Evolutionary conservation across 1,140 invertebrate genomes (phyloP), one percentile per base, ranked within the genome.

Genomic region (Neomicropteryx cornuta): DNA sequence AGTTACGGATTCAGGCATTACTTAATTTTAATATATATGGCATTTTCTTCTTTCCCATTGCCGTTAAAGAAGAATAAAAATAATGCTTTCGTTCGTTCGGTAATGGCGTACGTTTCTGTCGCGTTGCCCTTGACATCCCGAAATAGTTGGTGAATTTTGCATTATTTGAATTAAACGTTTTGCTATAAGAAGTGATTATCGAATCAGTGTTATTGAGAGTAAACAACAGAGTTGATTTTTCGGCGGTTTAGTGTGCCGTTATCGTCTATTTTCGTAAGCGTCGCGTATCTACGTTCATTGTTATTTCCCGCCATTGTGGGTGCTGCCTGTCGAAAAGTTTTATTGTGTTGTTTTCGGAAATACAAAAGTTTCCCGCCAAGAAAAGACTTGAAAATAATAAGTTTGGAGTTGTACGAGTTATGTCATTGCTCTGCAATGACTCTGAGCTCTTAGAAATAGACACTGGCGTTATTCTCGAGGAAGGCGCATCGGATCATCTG

Each of bases 261-360:
- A 27, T 35, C 32, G 17, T 36, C 23, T 23, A 20, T 31, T 23
- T 18, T 30, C n/a, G 8, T 14, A 39, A 65, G 65, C 65, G 61
- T 68, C 62, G 64, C 62, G 60, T 65, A 59, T 64, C 63, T 55
- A 58, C 48, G 46, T 58, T 62, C 62, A 64, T 66, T 66, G 62
- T 67, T 62, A 63, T 66, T 64, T 65, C 62, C 64, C 61, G 66
- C 66, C 65, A 69, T 68, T 66, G 62, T 66, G 62, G 61, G 50
- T 57, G 47, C 48, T 56, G 51, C 48, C 48, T 45, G 51, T 51
- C 52, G 40, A 49, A 51, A 51, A 55, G 55, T 48, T 29, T 39
- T 50, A 49, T 44, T 44, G 39, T 51, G 48, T 42, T 44, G 47
- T 44, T 47, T 40, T 52, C 8, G 8, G 24, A n/a, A 27, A 8